These are phyloP conservation scores for Galaxea fascicularis DNA, from an alignment of 92 coral and sea anemone species.

Conservation along the genomic window DNA sequence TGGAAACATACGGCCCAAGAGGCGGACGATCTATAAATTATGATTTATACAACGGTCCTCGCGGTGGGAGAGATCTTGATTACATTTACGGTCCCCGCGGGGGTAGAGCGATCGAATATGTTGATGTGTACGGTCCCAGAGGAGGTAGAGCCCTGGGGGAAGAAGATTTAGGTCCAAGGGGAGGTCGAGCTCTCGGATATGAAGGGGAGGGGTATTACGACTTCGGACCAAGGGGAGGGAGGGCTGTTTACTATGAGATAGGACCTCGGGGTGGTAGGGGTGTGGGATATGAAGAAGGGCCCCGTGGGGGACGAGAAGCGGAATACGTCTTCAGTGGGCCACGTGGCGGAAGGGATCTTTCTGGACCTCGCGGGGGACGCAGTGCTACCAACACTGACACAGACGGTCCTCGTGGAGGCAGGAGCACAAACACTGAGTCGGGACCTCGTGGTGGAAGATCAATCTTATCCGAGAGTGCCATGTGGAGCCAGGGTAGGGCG, in stretches of 20 bases:
- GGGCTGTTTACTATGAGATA: constrained; percentile 42
- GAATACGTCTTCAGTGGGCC: constrained; percentile 53
- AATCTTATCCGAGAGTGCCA: constrained; percentile 45
- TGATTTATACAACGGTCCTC: constrained; percentile 44
- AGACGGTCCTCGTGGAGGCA: constrained; percentile 58
- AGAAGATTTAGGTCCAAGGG: constrained; percentile 65
- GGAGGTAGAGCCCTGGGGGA: constrained; percentile 54
- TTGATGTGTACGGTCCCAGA: constrained; percentile 54
- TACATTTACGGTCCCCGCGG: constrained; percentile 57
- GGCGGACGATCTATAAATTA: constrained; percentile 39
- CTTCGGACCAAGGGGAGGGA: constrained; percentile 80
- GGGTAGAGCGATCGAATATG: constrained; percentile 44
- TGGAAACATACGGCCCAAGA: constrained; percentile 44
- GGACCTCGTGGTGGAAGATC: constrained; percentile 76
- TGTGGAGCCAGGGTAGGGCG: constrained; percentile 17
- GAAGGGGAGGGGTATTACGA: constrained; percentile 36
- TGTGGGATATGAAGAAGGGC: constrained; percentile 45
- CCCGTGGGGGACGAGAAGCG: constrained; percentile 75
- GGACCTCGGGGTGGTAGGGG: constrained; percentile 85
- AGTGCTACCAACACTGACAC: neutral
- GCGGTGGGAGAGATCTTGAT: constrained; percentile 67
- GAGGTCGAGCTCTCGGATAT: constrained; percentile 65
- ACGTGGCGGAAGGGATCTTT: constrained; percentile 59
- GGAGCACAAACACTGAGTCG: constrained; percentile 13
- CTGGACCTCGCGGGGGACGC: constrained; percentile 68